Conservation (phyloP, 2,888 invertebrate species). For the Apamea monoglypha region DNA sequence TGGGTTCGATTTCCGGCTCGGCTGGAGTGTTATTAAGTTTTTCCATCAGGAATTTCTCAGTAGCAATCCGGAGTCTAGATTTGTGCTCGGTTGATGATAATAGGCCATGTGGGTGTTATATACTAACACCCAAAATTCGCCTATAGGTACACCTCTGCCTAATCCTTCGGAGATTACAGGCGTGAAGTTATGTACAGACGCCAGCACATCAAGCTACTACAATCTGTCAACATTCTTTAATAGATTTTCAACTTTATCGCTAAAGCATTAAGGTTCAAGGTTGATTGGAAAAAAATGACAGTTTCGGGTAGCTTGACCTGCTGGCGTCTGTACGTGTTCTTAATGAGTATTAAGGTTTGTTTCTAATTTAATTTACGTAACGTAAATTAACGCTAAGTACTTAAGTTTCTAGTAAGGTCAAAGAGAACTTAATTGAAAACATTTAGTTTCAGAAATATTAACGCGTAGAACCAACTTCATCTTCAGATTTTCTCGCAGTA, state of each 20-base stretch:
- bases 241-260: too few relatives aligned
- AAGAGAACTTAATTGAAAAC: not conserved
- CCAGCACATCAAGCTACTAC: too few relatives aligned
- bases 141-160: not conserved
- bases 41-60: not conserved
- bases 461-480: not conserved
- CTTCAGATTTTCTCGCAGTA: not conserved
- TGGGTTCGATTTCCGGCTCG: not conserved
- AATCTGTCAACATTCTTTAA: too few relatives aligned
- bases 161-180: too few relatives aligned
- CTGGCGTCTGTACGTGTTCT: too few relatives aligned
- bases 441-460: not conserved
- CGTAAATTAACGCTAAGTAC: not conserved
- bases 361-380: not conserved
- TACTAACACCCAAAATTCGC: too few relatives aligned
- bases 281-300: too few relatives aligned
- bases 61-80: not conserved
- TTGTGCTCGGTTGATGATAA: not conserved
- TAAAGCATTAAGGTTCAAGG: too few relatives aligned
- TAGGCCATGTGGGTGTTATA: not conserved
- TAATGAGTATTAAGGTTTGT: not conserved
- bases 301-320: too few relatives aligned
- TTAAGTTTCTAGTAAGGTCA: not conserved
- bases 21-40: not conserved
- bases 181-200: not conserved